A percentile compares a stretch with the other conserved stretches of the same genome.
Conservation (phyloP, 37 sponge, comb jelly and placozoan genomes). For the Oscarella lobularis region DNA sequence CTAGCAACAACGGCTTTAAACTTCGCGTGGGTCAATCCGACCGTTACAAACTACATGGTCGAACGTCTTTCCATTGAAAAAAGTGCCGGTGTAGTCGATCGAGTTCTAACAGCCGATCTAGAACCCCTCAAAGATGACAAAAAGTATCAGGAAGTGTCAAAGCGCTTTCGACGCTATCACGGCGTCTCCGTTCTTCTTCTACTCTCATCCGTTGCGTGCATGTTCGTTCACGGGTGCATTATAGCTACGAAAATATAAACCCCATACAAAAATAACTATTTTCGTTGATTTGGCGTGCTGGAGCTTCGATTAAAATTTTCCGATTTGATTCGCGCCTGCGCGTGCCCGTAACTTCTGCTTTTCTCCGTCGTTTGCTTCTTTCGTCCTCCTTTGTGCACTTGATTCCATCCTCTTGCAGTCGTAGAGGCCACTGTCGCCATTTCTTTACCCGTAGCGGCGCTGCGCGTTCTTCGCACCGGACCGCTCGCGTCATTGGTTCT, state of each 20-base stretch:
- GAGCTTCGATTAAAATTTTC: too few species aligned
- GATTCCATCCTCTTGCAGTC: too few species aligned
- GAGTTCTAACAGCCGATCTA: not conserved
- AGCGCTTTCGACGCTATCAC: not conserved
- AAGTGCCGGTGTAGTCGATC: not conserved
- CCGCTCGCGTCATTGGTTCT: too few species aligned
- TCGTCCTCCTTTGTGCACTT: too few species aligned
- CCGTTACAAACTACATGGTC: not conserved
- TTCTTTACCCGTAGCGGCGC: too few species aligned
- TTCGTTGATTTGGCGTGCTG: too few species aligned
- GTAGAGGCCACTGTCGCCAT: too few species aligned
- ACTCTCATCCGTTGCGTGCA: not conserved
- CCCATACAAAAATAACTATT: not conserved
- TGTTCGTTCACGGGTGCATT: not conserved
- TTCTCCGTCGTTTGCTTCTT: too few species aligned
- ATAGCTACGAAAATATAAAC: not conserved
- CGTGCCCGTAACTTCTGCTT: too few species aligned
- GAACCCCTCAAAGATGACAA: not conserved
- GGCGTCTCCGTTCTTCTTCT: not conserved
- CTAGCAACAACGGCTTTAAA: not conserved
- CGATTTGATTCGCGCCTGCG: too few species aligned
- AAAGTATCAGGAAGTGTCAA: not conserved
- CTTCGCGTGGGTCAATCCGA: not conserved
- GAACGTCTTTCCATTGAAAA: not conserved
- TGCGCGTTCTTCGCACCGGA: too few species aligned